A percentile compares a stretch with the other conserved stretches of the same genome.
phyloP scores from a whole-genome alignment of 2,888 invertebrate species.

The Drosophila suboccidentalis region DNA sequence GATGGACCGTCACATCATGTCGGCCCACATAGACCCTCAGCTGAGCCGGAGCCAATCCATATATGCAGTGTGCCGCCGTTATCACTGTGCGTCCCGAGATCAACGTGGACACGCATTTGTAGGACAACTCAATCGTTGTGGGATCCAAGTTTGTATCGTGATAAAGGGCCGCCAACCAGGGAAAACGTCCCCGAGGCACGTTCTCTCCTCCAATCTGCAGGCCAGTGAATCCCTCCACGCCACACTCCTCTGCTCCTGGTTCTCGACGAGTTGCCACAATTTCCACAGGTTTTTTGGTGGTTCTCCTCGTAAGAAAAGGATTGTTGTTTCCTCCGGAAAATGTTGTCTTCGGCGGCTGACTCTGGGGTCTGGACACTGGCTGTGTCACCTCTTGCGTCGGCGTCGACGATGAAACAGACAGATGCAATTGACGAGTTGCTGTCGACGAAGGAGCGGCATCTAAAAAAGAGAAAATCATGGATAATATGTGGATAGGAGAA shows the following conservation, averaged over 20 bases:
- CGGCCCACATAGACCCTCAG: conserved; percentile 83
- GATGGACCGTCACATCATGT: conserved; percentile 69
- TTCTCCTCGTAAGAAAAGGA: conserved; percentile 22
- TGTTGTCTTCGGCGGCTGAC: not conserved
- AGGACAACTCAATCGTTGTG: conserved; percentile 79
- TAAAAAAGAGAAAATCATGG: not conserved
- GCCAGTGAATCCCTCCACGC: conserved; percentile 63
- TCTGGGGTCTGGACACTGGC: not conserved
- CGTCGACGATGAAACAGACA: conserved; percentile 34
- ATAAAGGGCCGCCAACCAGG: conserved; percentile 57
- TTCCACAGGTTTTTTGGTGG: conserved; percentile 7
- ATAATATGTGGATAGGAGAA: no score
- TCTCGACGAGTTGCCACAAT: conserved; percentile 15
- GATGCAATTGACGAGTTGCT: conserved; percentile 31
- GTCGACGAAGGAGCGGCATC: conserved; percentile 39
- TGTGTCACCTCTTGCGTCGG: not conserved
- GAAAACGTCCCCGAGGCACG: conserved; percentile 82
- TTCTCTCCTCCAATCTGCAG: conserved; percentile 67
- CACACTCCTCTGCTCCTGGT: conserved; percentile 55
- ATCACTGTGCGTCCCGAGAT: conserved; percentile 71
- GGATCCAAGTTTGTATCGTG: conserved; percentile 42
- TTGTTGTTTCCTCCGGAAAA: conserved; percentile 16
- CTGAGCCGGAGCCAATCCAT: conserved; percentile 25
- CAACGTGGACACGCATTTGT: conserved; percentile 72
- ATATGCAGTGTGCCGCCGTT: conserved; percentile 85